Percentiles rank a stretch among this genome's conserved stretches.
These are phyloP conservation scores for Spheniscus mendiculus DNA, from an alignment of 2,113 vertebrate genomes.

Conservation along the genomic window DNA sequence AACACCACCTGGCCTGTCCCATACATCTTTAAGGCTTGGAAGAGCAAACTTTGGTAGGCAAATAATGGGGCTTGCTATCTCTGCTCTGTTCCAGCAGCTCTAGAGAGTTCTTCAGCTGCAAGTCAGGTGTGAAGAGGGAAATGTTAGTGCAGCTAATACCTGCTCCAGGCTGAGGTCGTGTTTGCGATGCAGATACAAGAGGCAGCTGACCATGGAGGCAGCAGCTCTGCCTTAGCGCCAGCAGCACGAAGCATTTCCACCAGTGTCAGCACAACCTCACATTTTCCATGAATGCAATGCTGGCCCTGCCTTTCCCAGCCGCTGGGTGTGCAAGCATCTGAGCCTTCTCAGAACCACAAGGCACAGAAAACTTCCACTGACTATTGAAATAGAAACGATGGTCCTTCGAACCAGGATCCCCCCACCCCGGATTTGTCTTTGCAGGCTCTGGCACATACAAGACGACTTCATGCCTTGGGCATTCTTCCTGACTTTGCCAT, in stretches of 20 bases:
- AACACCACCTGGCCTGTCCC: not conserved
- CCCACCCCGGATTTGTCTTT: not conserved
- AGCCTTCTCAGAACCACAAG: not conserved
- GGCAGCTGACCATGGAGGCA: not conserved
- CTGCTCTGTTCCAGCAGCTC: not conserved
- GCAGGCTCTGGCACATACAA: rapidly evolving
- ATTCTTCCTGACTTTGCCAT: not conserved
- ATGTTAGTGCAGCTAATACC: not conserved
- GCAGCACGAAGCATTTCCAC: not conserved
- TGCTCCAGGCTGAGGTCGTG: not conserved
- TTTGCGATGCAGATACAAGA: not conserved
- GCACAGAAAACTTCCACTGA: not conserved
- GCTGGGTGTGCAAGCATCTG: not conserved
- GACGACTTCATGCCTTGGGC: not conserved
- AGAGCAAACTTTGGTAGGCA: not conserved
- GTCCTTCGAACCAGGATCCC: not conserved
- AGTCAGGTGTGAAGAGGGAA: not conserved
- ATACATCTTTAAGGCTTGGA: not conserved
- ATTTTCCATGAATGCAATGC: not conserved
- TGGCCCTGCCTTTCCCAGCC: not conserved
- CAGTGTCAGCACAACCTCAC: not conserved
- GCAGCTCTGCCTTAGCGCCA: not conserved
- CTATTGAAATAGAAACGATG: rapidly evolving
- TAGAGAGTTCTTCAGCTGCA: not conserved
- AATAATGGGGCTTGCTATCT: not conserved